A percentile compares a stretch with the other conserved stretches of the same genome.
Evolutionary conservation across 2,888 invertebrate genomes (phyloP).

Genomic region (Pyralis farinalis): DNA sequence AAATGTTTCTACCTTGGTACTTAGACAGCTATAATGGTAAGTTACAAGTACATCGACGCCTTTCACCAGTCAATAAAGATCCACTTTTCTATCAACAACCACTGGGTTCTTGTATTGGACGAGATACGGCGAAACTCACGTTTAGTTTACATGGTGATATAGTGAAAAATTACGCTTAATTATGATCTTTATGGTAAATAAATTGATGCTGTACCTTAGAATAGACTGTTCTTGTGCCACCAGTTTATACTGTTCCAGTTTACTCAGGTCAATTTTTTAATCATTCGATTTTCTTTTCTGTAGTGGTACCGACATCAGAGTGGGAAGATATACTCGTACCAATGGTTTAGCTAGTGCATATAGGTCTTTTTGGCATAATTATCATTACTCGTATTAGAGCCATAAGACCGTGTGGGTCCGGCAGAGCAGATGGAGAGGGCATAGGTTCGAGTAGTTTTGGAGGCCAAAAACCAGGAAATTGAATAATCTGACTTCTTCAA

Average conservation of each 20-base stretch:
- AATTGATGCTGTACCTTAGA: constrained; percentile 34
- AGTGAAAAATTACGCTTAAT: constrained; percentile 52
- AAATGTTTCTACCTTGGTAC: constrained; percentile 37
- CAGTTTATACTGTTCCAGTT: constrained; percentile 14
- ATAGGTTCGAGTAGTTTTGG: too few relatives aligned
- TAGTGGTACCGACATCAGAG: too few relatives aligned
- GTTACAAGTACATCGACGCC: constrained; percentile 39
- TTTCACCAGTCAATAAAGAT: constrained; percentile 67
- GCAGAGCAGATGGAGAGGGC: too few relatives aligned
- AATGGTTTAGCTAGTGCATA: too few relatives aligned
- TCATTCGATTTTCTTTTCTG: too few relatives aligned
- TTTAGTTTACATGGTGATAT: constrained; percentile 35
- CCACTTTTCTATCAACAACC: constrained; percentile 62
- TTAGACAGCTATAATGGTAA: constrained; percentile 37
- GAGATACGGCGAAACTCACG: constrained; percentile 33
- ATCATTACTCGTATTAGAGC: too few relatives aligned
- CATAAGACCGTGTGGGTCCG: too few relatives aligned
- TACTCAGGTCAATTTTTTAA: background rate
- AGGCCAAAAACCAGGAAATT: too few relatives aligned
- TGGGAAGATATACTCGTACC: too few relatives aligned
- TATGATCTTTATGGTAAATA: constrained; percentile 53
- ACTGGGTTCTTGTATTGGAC: constrained; percentile 37
- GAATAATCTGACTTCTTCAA: too few relatives aligned
- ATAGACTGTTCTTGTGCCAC: constrained; percentile 16
- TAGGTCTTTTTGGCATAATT: too few relatives aligned